phyloP scores from a whole-genome alignment of 2,113 vertebrate species.

The Willisornis vidua region DNA sequence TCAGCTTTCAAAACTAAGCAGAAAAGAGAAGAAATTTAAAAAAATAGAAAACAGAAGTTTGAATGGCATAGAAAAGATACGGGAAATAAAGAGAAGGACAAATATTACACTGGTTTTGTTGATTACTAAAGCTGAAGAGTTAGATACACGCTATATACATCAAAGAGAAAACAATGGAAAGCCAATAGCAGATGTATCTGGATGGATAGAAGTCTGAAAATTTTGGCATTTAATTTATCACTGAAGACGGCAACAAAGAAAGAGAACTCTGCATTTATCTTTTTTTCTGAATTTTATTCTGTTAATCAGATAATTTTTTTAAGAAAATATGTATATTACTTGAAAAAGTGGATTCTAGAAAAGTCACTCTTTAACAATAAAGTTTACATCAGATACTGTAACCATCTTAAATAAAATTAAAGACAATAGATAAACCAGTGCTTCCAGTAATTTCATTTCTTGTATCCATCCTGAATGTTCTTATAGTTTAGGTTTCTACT shows the following conservation, averaged over 20 bases:
- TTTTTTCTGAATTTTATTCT: not conserved
- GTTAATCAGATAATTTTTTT: not conserved
- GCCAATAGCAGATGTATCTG: not conserved
- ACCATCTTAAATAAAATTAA: not conserved
- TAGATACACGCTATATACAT: not conserved
- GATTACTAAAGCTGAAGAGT: not conserved
- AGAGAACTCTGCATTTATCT: not conserved
- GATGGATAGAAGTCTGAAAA: not conserved
- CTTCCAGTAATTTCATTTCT: not conserved
- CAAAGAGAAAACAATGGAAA: not conserved
- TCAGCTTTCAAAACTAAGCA: not conserved
- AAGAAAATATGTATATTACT: not conserved
- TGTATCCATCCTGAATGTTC: not conserved
- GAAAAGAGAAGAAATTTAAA: not conserved
- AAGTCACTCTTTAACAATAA: not conserved
- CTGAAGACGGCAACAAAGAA: not conserved
- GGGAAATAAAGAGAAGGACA: not conserved
- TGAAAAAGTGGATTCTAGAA: not conserved
- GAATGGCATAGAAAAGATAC: not conserved
- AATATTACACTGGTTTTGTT: not conserved
- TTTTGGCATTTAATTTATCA: not conserved
- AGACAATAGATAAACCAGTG: not conserved
- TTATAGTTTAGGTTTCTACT: not conserved
- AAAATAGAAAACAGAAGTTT: not conserved
- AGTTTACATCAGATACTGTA: not conserved